Percentiles rank a stretch among this genome's conserved stretches.
phyloP scores from a whole-genome alignment of 2,888 invertebrate species.

The Sepioteuthis lessoniana region DNA sequence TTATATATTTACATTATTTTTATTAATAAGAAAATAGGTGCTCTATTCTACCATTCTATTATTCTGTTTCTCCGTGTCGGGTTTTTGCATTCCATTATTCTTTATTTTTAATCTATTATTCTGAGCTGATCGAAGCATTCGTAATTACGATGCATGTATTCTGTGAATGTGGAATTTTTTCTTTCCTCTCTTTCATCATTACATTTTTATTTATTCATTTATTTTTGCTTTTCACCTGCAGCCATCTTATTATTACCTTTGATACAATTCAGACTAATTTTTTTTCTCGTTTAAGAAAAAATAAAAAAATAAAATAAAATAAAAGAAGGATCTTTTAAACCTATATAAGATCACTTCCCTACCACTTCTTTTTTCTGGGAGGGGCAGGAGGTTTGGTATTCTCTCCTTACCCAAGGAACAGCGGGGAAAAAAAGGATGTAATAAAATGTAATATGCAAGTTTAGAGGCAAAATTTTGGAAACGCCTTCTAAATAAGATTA shows the following conservation, averaged over 20 bases:
- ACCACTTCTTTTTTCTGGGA: neutral
- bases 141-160: neutral
- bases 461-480: neutral
- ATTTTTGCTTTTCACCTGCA: neutral
- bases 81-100: neutral
- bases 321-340: neutral
- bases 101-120: neutral
- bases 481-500: slow-evolving; percentile 23
- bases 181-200: neutral
- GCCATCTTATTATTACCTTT: neutral
- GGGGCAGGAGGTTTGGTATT: neutral
- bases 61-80: neutral
- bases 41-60: neutral
- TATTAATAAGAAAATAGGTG: neutral
- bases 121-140: neutral
- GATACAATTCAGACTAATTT: neutral
- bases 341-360: neutral
- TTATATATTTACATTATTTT: neutral
- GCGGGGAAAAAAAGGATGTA: neutral
- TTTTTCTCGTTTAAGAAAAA: neutral
- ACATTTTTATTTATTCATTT: no score
- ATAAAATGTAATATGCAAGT: neutral
- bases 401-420: neutral
- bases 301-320: neutral
- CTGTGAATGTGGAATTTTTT: neutral